Evolutionary conservation across 2,888 invertebrate species (phyloP).

Genomic region (Lycophotia porphyrea): DNA sequence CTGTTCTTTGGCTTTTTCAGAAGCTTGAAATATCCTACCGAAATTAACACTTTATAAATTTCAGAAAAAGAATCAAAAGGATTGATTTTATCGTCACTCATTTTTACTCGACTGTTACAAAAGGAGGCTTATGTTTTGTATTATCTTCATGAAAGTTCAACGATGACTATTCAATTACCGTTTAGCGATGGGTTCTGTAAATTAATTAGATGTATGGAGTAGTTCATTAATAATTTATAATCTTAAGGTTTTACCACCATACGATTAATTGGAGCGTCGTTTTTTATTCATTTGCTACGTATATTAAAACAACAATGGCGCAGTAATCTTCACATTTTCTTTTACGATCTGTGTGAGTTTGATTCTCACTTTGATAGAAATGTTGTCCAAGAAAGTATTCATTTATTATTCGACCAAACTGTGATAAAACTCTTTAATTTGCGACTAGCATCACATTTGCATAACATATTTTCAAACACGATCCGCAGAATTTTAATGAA

Average conservation of each 20-base stretch:
- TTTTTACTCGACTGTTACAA: slow-evolving; percentile 20
- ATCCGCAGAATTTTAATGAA: neutral
- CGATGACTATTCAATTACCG: slow-evolving; percentile 50
- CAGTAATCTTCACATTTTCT: neutral
- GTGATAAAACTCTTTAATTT: no score
- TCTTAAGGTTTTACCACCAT: slow-evolving; percentile 5
- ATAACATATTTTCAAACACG: neutral
- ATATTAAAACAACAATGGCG: neutral
- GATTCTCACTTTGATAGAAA: neutral
- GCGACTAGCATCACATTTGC: neutral
- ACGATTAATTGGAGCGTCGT: slow-evolving; percentile 29
- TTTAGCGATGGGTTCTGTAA: slow-evolving; percentile 9
- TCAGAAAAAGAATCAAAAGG: slow-evolving; percentile 72
- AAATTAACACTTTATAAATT: slow-evolving; percentile 66
- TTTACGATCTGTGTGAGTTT: neutral
- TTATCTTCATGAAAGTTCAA: slow-evolving; percentile 19
- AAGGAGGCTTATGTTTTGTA: slow-evolving; percentile 5
- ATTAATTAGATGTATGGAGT: slow-evolving; percentile 35
- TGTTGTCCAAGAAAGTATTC: neutral
- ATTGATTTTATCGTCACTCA: slow-evolving; percentile 58
- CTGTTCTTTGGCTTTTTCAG: slow-evolving; percentile 62
- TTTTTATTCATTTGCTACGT: slow-evolving; percentile 11
- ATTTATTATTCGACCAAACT: neutral
- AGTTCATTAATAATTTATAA: slow-evolving; percentile 47
- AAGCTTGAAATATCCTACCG: slow-evolving; percentile 70